Evolutionary conservation across 1,140 invertebrate genomes (phyloP).

Genomic region (Psilanteris sp.): DNA sequence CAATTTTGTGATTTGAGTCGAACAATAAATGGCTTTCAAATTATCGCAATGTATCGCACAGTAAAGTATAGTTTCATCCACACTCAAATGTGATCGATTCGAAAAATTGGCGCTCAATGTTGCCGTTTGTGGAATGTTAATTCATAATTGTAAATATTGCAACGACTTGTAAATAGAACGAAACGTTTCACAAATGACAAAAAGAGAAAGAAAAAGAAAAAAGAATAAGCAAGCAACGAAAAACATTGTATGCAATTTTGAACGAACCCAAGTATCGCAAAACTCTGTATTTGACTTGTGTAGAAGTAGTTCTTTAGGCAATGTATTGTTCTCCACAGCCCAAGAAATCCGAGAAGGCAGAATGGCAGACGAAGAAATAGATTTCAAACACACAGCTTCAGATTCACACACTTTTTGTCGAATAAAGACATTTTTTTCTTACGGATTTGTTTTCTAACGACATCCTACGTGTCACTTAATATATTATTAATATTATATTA

Average conservation of each 20-base stretch:
- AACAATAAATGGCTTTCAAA: too few relatives aligned
- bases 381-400: slow-evolving; percentile 68
- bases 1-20: too few relatives aligned
- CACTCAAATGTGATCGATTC: too few relatives aligned
- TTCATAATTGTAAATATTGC: too few relatives aligned
- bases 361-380: slow-evolving; percentile 89
- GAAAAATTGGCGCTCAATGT: too few relatives aligned
- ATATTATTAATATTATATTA: too few relatives aligned
- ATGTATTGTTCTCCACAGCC: slow-evolving; percentile 83
- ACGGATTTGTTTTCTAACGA: slow-evolving; percentile 44
- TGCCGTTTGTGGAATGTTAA: too few relatives aligned
- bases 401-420: slow-evolving; percentile 24
- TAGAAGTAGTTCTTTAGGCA: slow-evolving; percentile 74
- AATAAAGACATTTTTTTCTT: slow-evolving; percentile 51
- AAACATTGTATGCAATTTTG: neutral
- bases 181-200: slow-evolving; percentile 8
- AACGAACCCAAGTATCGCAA: slow-evolving; percentile 11
- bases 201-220: too few relatives aligned
- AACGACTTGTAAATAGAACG: slow-evolving; percentile 4
- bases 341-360: slow-evolving; percentile 89
- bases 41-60: too few relatives aligned
- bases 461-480: slow-evolving; percentile 11
- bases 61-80: too few relatives aligned
- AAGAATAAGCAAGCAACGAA: too few relatives aligned
- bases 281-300: slow-evolving; percentile 40